These are phyloP conservation scores for Petrocephalus zakoni DNA, from an alignment of 2,113 vertebrate species.

Conservation along the genomic window DNA sequence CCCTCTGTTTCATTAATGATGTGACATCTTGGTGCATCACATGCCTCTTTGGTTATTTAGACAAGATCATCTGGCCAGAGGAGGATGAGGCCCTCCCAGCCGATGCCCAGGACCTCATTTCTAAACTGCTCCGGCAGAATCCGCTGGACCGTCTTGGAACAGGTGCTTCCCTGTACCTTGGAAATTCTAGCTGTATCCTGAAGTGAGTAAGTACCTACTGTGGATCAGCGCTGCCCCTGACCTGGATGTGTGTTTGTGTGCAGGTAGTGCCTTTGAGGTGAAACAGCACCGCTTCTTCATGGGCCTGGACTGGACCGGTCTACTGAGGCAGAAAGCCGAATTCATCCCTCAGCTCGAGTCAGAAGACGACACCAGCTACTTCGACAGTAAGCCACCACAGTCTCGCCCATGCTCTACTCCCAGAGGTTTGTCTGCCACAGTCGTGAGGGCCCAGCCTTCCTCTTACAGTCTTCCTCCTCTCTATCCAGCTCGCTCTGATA, in stretches of 20 bases:
- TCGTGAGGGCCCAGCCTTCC: neutral
- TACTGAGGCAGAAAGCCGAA: slow-evolving; percentile 89
- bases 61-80: slow-evolving; percentile 72
- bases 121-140: slow-evolving; percentile 59
- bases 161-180: slow-evolving; percentile 40
- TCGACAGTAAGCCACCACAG: slow-evolving; percentile 75
- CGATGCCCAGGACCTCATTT: slow-evolving; percentile 70
- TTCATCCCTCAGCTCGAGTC: slow-evolving; percentile 91
- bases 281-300: slow-evolving; percentile 84
- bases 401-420: neutral
- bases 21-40: neutral
- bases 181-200: neutral
- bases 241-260: neutral
- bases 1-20: neutral
- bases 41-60: slow-evolving; percentile 38
- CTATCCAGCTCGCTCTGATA: slow-evolving; percentile 75
- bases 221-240: neutral
- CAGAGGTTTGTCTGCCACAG: too few species aligned
- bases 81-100: slow-evolving; percentile 67
- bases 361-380: slow-evolving; percentile 93
- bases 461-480: neutral
- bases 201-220: neutral
- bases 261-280: slow-evolving; percentile 82
- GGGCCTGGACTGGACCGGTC: slow-evolving; percentile 85
- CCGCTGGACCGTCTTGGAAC: slow-evolving; percentile 70